Base-by-base conservation (phyloP, 2,113 vertebrate genomes). In the Zapornia atra region DNA sequence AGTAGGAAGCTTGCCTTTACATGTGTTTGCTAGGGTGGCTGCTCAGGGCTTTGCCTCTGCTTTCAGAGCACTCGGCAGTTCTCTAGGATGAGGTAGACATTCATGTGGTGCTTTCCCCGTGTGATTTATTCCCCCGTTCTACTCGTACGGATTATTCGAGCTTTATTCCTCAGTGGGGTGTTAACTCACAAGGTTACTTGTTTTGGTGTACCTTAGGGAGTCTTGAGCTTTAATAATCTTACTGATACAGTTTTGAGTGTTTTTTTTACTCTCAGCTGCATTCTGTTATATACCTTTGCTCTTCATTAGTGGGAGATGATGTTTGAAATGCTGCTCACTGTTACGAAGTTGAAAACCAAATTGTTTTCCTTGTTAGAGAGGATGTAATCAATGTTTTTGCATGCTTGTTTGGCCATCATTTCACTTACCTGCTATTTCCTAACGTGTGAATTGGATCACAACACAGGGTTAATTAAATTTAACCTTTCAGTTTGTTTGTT, bases 1-100 rank as follows among this genome's bases (percentile, higher is more conserved):
- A 98, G 98, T 98, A 94, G 89, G 93, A 94, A 90, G 60, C 84
- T 59, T 80, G 92, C 34, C 72, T 97, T 81, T 66, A 88, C 88
- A 33, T 81, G 38, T 12, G 6, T 92, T 90, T 86, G 79, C 65
- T 84, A 18, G 65, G 19, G 44, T 85, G 69, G 68, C 36, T 85
- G 85, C 84, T 86, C 75, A 34, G 48, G 56, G 77, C 71, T 94
- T 93, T 78, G 36, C 76, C 51, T 72, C 57, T 94, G 85, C 80
- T 93, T 86, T 85, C 77, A n/a, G 86, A 78, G 85, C 31, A 4
- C 33, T 83, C 36, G 20, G 53, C 82, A 53, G 33, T 50, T 83
- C 34, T 75, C 36, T 57, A 21, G 64, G 18, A 40, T 82, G 50
- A 42, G 81, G 64, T 31, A 54, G n/a, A 59, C 75, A 28, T n/a